Percentiles rank a stretch among this genome's conserved stretches.
Conservation (phyloP, 1,140 invertebrate genomes). For the Cyrtorhinus lividipennis region DNA sequence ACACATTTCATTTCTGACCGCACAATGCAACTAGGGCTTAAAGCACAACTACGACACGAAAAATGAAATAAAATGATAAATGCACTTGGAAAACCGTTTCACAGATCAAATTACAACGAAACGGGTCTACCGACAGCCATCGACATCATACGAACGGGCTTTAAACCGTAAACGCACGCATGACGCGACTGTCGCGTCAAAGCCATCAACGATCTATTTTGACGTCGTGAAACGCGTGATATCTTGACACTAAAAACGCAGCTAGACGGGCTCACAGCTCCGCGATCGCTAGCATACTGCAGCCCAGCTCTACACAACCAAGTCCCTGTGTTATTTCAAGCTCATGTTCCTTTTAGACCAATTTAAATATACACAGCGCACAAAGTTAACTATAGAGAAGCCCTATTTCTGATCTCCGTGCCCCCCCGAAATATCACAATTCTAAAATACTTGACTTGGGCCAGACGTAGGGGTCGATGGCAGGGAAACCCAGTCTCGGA, state of each 20-base stretch:
- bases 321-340: conserved; percentile 21
- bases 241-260: not conserved
- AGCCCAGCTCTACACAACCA: conserved; percentile 14
- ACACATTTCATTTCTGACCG: too few relatives aligned
- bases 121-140: too few relatives aligned
- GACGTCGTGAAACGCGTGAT: not conserved
- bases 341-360: conserved; percentile 23
- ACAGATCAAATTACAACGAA: too few relatives aligned
- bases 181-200: not conserved
- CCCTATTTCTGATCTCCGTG: conserved; percentile 23
- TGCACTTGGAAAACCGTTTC: not conserved
- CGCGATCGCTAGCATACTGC: conserved; percentile 6
- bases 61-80: not conserved
- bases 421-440: conserved; percentile 23
- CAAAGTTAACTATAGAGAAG: conserved; percentile 24
- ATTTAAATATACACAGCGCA: conserved; percentile 23
- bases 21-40: too few relatives aligned
- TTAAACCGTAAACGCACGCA: not conserved
- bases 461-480: conserved; percentile 5
- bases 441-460: conserved; percentile 21
- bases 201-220: not conserved
- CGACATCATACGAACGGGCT: not conserved
- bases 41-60: not conserved
- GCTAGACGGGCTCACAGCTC: not conserved
- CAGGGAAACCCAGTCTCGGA: not conserved